Evolutionary conservation across 2,113 vertebrate genomes (phyloP).

Genomic region (Columba livia): DNA sequence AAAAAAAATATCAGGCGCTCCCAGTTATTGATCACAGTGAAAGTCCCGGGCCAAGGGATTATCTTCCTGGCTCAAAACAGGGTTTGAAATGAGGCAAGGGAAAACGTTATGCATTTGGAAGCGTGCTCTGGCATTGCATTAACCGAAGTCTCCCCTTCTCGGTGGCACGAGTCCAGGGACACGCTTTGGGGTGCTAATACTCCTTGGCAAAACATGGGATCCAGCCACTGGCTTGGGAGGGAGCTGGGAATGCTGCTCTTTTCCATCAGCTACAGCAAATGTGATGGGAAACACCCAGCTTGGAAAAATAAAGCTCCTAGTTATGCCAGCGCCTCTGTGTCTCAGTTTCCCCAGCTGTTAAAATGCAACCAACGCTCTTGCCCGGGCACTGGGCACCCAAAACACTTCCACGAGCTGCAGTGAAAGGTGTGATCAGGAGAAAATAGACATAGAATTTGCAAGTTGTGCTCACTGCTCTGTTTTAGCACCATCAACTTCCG

Average conservation of each 20-base stretch:
- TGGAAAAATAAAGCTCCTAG: neutral
- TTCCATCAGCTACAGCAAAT: neutral
- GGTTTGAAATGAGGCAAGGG: neutral
- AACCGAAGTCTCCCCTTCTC: neutral
- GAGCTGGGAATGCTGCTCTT: neutral
- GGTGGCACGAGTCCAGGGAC: neutral
- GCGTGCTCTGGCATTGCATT: neutral
- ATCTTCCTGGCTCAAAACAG: neutral
- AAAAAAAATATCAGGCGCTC: neutral
- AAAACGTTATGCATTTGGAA: neutral
- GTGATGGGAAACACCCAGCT: neutral
- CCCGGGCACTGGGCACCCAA: neutral
- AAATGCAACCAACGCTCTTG: neutral
- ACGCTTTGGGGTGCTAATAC: constrained; percentile 11
- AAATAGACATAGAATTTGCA: neutral
- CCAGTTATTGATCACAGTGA: neutral
- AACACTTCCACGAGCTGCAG: accelerated
- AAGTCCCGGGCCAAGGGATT: neutral
- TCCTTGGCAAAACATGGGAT: neutral
- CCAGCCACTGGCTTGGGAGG: neutral
- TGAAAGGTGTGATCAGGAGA: neutral
- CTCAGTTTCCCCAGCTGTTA: neutral
- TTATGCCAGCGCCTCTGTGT: neutral
- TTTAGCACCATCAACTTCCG: neutral
- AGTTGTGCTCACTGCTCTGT: neutral